phyloP scores from a whole-genome alignment of 2,888 invertebrate genomes.

The Zaprionus bogoriensis region DNA sequence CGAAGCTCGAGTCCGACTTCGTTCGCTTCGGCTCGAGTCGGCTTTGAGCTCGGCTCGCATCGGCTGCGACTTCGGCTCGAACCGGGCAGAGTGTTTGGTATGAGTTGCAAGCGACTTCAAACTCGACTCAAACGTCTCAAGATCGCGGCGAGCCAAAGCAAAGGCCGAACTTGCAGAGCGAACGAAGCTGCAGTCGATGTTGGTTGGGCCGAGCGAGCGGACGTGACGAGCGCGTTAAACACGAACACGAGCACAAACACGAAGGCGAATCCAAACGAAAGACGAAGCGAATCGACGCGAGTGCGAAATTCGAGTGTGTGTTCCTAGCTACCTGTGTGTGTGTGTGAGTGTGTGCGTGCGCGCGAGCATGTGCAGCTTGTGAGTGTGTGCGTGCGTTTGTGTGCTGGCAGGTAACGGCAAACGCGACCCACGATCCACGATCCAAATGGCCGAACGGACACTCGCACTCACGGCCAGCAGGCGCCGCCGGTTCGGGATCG shows the following conservation, averaged over 20 bases:
- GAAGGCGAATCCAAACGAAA: conserved; percentile 18
- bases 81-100: conserved; percentile 35
- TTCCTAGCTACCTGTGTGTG: conserved; percentile 8
- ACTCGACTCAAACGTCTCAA: conserved; percentile 69
- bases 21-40: background rate
- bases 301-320: conserved; percentile 11
- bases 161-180: conserved; percentile 72
- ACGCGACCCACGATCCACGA: conserved; percentile 36
- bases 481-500: conserved; percentile 2
- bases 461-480: conserved; percentile 53
- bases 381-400: conserved; percentile 21
- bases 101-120: conserved; percentile 61
- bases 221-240: conserved; percentile 62
- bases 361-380: conserved; percentile 61
- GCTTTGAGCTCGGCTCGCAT: background rate
- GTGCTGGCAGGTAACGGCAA: conserved; percentile 36
- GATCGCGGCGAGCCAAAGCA: conserved; percentile 46
- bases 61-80: background rate
- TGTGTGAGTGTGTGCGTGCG: conserved; percentile 24
- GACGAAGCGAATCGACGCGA: conserved; percentile 35
- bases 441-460: conserved; percentile 60
- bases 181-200: conserved; percentile 67
- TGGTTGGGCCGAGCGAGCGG: conserved; percentile 73
- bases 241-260: conserved; percentile 30
- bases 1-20: conserved; percentile 3